Percentiles rank a stretch among this genome's conserved stretches.
Conservation (phyloP, 2,113 vertebrate species). For the Alethe diademata region DNA sequence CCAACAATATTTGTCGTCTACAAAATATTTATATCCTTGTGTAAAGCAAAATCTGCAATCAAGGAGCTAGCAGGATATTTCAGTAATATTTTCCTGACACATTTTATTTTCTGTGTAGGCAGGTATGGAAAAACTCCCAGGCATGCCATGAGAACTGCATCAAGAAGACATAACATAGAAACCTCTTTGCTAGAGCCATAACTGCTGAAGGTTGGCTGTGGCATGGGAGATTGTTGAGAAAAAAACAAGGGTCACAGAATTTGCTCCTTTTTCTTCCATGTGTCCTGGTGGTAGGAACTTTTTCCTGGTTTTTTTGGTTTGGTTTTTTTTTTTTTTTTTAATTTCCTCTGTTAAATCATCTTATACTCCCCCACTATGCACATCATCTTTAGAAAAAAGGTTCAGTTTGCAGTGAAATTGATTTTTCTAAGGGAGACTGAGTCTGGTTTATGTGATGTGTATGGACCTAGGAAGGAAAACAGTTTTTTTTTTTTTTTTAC, state of each 20-base stretch:
- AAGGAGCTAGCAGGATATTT: not conserved
- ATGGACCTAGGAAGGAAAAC: not conserved
- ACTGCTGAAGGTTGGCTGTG: not conserved
- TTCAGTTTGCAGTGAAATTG: not conserved
- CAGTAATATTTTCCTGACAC: not conserved
- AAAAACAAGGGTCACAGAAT: not conserved
- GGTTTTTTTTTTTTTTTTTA: not conserved
- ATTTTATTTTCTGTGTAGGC: not conserved
- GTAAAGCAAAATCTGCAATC: not conserved
- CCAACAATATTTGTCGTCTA: not conserved
- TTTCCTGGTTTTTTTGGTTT: not conserved
- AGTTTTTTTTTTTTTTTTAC: not conserved
- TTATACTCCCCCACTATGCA: not conserved
- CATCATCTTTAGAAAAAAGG: not conserved
- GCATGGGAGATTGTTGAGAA: not conserved
- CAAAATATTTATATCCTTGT: not conserved
- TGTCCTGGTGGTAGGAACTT: not conserved
- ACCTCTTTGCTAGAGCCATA: not conserved
- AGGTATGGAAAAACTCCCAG: not conserved
- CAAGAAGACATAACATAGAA: not conserved
- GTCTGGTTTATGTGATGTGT: not conserved
- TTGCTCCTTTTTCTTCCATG: not conserved
- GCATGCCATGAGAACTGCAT: not conserved
- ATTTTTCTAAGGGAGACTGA: not conserved
- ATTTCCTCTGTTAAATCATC: not conserved